Percentiles rank a stretch among this genome's conserved stretches.
These are phyloP conservation scores for Kradibia gibbosae DNA, from an alignment of 1,140 invertebrate species.

Conservation along the genomic window DNA sequence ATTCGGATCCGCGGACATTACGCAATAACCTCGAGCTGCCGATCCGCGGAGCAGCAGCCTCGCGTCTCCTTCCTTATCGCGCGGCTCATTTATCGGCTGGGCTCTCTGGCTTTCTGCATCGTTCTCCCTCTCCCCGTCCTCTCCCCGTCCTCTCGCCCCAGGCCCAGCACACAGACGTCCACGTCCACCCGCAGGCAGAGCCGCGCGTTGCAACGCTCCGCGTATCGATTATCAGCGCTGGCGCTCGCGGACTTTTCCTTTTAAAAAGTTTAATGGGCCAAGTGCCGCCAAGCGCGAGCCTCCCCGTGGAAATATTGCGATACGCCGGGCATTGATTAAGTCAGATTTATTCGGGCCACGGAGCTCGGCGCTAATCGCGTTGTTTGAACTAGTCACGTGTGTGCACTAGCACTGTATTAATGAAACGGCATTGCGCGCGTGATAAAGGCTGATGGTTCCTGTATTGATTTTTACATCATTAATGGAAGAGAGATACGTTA, in stretches of 20 bases:
- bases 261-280: conserved; percentile 35
- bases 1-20: conserved; percentile 32
- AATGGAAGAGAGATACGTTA: background rate
- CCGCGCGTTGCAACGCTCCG: background rate
- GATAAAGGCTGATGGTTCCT: background rate
- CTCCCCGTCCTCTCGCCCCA: background rate
- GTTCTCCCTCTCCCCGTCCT: background rate
- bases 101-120: too few species aligned
- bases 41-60: background rate
- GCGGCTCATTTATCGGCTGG: background rate
- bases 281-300: background rate
- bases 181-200: background rate
- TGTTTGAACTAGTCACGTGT: background rate
- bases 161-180: too few species aligned
- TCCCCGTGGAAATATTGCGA: background rate
- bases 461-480: conserved; percentile 31
- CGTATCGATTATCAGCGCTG: conserved; percentile 17
- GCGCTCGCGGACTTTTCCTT: background rate
- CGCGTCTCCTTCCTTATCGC: background rate
- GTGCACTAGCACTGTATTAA: background rate
- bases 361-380: too few species aligned
- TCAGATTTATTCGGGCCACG: background rate
- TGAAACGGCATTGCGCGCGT: background rate
- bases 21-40: background rate
- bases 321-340: background rate